phyloP scores from a whole-genome alignment of 1,140 invertebrate species.

The Apis dorsata region DNA sequence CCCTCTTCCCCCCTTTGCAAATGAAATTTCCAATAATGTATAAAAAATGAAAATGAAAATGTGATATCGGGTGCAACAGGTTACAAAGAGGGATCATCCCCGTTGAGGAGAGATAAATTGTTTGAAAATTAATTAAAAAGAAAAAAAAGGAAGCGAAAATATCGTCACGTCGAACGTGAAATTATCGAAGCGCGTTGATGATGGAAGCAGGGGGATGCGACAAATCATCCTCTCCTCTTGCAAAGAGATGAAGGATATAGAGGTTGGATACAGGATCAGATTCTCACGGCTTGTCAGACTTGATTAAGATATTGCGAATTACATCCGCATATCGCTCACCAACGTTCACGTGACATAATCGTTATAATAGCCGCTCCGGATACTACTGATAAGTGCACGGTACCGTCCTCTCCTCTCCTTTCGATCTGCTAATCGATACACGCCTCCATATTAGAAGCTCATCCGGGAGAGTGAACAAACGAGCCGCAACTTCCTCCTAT shows the following conservation, averaged over 20 bases:
- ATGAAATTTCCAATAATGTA: no score
- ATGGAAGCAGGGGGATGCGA: background rate
- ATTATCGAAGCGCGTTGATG: background rate
- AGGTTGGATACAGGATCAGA: constrained; percentile 1
- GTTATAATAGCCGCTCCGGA: constrained; percentile 29
- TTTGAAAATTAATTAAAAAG: no score
- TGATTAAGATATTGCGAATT: constrained; percentile 54
- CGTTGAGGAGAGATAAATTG: no score
- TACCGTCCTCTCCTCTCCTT: constrained; percentile 7
- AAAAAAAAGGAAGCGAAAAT: no score
- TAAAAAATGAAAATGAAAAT: no score
- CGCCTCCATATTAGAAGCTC: background rate
- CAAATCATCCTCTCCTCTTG: background rate
- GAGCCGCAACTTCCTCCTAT: background rate
- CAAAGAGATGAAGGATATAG: background rate
- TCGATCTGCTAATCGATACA: constrained; percentile 13
- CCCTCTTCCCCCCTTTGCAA: no score
- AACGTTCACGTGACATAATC: constrained; percentile 47
- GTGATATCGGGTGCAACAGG: no score
- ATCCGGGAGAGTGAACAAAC: no score
- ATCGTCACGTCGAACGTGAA: no score
- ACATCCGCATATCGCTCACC: constrained; percentile 45
- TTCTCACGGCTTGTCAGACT: constrained; percentile 51
- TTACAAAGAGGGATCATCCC: no score
- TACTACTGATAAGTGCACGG: constrained; percentile 35